Evolutionary conservation across 2,797 vertebrate species (phyloP).

Genomic region (Poecile montanus): DNA sequence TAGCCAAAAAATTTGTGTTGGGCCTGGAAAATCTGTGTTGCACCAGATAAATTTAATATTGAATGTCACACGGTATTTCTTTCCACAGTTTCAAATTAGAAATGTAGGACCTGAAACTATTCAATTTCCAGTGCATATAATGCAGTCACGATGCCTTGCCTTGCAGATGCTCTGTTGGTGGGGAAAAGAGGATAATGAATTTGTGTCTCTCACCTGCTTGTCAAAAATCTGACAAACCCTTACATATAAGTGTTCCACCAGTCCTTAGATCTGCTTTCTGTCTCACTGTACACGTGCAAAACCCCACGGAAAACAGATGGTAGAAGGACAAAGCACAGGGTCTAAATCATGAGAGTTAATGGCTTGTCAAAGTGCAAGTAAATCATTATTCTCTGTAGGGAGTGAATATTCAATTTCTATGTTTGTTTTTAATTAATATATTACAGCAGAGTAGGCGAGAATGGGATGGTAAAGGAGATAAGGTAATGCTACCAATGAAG

Average conservation of each 20-base stretch:
- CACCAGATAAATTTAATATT: neutral
- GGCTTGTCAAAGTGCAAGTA: neutral
- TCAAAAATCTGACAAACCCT: neutral
- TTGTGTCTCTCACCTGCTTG: neutral
- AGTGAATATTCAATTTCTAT: neutral
- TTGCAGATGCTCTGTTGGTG: neutral
- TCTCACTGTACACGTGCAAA: neutral
- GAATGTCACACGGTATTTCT: neutral
- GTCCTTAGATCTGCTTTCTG: neutral
- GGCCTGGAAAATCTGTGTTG: neutral
- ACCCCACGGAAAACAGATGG: neutral
- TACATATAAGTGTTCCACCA: accelerated
- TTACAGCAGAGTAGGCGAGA: neutral
- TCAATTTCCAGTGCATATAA: neutral
- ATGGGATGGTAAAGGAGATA: neutral
- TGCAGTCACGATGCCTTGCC: neutral
- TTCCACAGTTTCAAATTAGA: neutral
- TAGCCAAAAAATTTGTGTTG: neutral
- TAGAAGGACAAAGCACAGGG: neutral
- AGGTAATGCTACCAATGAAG: neutral
- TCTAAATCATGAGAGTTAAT: neutral
- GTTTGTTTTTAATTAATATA: neutral
- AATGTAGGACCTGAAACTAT: neutral
- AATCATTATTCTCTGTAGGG: neutral
- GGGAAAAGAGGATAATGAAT: neutral